Evolutionary conservation across 2,797 vertebrate genomes (phyloP).

Genomic region (Gambelia wislizenii): DNA sequence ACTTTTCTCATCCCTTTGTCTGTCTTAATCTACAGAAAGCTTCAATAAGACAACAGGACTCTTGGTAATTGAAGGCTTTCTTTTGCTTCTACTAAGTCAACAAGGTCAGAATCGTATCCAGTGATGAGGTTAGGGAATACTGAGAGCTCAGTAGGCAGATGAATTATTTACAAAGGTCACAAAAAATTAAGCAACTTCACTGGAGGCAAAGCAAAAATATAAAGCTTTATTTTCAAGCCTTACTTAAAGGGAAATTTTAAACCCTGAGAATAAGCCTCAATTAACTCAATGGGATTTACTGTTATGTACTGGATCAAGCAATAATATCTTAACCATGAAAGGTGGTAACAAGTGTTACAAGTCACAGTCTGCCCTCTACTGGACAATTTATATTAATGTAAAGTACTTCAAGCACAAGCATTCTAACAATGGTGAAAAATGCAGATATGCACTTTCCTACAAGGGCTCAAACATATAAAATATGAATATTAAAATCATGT

Average conservation of each 20-base stretch:
- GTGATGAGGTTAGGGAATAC: constrained; percentile 44
- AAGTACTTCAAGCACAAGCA: constrained; percentile 21
- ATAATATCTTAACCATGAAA: neutral
- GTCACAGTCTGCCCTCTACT: constrained; percentile 57
- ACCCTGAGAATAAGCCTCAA: neutral
- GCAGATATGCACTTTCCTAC: neutral
- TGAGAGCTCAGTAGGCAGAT: constrained; percentile 39
- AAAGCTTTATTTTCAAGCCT: neutral
- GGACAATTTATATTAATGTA: constrained; percentile 30
- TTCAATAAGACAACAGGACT: constrained; percentile 37
- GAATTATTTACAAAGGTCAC: constrained; percentile 56
- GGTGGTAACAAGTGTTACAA: neutral
- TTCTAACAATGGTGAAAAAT: constrained; percentile 38
- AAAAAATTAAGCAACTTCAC: constrained; percentile 44
- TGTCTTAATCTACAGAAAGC: constrained; percentile 35
- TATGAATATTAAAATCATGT: neutral
- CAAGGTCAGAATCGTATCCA: constrained; percentile 35
- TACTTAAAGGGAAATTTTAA: neutral
- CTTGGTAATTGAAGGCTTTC: constrained; percentile 44
- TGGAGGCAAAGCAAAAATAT: constrained; percentile 37
- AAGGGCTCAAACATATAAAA: neutral
- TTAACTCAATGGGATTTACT: neutral
- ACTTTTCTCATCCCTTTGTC: constrained; percentile 47
- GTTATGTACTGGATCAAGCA: constrained; percentile 4
- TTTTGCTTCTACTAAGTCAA: constrained; percentile 32